These are phyloP conservation scores for Microcebus lehilahytsara DNA, from an alignment of 2,113 vertebrate genomes.

Conservation along the genomic window DNA sequence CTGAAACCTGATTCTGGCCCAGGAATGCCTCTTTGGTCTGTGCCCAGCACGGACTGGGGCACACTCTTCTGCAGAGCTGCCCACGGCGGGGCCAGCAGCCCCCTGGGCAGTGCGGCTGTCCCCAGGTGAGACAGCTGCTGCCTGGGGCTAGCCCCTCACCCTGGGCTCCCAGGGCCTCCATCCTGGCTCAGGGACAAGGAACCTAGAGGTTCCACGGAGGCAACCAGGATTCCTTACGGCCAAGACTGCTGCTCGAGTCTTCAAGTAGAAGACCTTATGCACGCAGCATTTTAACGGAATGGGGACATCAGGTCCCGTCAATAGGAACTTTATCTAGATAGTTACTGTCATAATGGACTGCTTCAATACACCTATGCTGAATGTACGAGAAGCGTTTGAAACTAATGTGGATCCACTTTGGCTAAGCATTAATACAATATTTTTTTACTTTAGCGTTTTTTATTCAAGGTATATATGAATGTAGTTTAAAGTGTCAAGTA, in stretches of 20 bases:
- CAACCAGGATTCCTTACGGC: not conserved
- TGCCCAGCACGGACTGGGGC: no score
- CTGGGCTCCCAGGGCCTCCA: not conserved
- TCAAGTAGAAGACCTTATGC: not conserved
- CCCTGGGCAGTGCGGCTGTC: fast-evolving
- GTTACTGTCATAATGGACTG: not conserved
- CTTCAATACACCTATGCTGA: not conserved
- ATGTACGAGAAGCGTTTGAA: constrained; percentile 33
- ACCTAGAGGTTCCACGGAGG: not conserved
- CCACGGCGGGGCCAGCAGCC: fast-evolving
- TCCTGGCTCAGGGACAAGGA: not conserved
- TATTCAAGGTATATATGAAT: not conserved
- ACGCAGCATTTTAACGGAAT: not conserved
- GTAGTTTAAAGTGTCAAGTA: not conserved
- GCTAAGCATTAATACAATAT: not conserved
- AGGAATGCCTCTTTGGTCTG: not conserved
- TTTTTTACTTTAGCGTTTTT: not conserved
- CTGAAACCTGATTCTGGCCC: not conserved
- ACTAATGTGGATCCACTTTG: not conserved
- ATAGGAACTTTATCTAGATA: not conserved
- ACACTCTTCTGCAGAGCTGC: no score
- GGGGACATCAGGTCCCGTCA: not conserved
- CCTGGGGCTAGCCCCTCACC: not conserved
- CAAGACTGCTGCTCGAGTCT: not conserved
- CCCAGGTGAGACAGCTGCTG: fast-evolving